Conservation (phyloP, 2,113 vertebrate genomes). For the Oncorhynchus clarkii region DNA sequence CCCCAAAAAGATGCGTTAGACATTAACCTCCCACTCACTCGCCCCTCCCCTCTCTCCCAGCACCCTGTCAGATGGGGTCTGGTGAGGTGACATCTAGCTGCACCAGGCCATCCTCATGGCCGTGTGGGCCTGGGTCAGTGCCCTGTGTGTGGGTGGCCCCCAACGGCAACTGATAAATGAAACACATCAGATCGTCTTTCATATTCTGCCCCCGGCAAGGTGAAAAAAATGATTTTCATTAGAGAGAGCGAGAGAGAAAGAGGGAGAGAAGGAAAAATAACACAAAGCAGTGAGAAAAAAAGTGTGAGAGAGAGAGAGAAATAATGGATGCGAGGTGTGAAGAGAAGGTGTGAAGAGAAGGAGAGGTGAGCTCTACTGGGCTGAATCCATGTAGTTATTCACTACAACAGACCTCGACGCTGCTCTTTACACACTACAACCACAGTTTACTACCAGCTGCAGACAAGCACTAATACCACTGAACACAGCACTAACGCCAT, state of each 20-base stretch:
- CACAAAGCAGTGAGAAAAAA: not conserved
- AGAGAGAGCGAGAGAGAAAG: not conserved
- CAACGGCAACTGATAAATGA: not conserved
- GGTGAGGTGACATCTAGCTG: not conserved
- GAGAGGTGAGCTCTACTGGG: not conserved
- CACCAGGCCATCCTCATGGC: not conserved
- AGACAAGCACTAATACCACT: not conserved
- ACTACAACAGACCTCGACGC: not conserved
- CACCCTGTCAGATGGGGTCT: not conserved
- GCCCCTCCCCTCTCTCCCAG: too few relatives aligned
- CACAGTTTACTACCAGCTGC: not conserved
- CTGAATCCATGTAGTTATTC: not conserved
- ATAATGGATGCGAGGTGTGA: not conserved
- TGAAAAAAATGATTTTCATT: slow-evolving; percentile 1
- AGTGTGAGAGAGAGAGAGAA: not conserved
- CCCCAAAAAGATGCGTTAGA: not conserved
- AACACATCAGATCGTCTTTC: slow-evolving; percentile 10
- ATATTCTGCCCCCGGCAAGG: slow-evolving; percentile 1
- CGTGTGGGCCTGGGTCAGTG: not conserved
- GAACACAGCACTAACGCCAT: not conserved
- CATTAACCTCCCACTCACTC: not conserved
- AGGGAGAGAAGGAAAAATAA: not conserved
- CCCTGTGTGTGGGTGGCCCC: not conserved
- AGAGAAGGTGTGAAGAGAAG: not conserved
- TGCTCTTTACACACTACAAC: not conserved